Conservation (phyloP, 2,888 invertebrate species). For the Phania funesta region DNA sequence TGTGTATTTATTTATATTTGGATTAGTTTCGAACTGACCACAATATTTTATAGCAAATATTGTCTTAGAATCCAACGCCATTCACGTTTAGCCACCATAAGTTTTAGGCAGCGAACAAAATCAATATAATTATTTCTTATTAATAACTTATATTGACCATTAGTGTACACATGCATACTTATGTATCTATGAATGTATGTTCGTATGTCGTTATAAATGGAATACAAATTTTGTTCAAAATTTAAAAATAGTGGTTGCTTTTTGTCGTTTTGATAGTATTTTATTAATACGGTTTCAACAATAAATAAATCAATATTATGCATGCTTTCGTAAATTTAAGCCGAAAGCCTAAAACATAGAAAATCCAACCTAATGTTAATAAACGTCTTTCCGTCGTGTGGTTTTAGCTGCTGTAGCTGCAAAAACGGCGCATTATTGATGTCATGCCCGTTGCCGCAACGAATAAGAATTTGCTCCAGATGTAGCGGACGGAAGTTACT, state of each 20-base stretch:
- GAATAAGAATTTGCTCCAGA: too few relatives aligned
- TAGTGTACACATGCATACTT: background rate
- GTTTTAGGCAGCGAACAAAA: conserved; percentile 12
- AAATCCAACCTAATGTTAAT: too few relatives aligned
- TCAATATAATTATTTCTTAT: conserved; percentile 35
- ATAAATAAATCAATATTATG: too few relatives aligned
- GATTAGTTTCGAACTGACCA: conserved; percentile 54
- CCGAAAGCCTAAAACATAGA: too few relatives aligned
- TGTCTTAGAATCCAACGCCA: conserved; percentile 37
- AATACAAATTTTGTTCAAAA: background rate
- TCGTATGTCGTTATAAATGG: background rate
- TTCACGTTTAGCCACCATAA: conserved; percentile 45
- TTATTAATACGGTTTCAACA: background rate
- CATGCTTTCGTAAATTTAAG: background rate
- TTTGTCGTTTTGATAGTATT: background rate
- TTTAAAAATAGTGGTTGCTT: background rate
- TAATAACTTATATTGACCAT: conserved; percentile 16
- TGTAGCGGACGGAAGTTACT: too few relatives aligned
- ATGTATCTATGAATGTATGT: too few relatives aligned
- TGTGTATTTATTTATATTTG: background rate
- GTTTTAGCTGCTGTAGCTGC: too few relatives aligned
- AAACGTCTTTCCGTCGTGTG: too few relatives aligned
- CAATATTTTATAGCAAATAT: conserved; percentile 16
- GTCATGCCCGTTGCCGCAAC: too few relatives aligned
- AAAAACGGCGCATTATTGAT: too few relatives aligned